phyloP scores from a whole-genome alignment of 2,888 invertebrate species.

The Netelia fuscicornis region DNA sequence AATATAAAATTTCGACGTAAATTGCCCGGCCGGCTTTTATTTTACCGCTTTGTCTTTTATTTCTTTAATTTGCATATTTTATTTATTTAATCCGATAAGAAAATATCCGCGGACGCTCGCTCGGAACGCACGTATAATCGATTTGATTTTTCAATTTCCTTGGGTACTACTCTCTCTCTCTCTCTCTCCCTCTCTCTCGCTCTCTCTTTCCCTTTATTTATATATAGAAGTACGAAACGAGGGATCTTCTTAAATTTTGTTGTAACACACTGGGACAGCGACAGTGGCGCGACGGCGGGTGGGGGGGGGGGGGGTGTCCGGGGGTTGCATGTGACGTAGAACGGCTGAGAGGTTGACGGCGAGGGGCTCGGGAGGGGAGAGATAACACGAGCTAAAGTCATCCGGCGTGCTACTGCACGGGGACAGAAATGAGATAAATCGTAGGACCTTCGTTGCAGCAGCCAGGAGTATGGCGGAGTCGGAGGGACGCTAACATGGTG shows the following conservation, averaged over 20 bases:
- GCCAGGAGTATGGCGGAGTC: slow-evolving; percentile 8
- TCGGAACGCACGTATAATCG: slow-evolving; percentile 16
- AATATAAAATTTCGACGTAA: not conserved
- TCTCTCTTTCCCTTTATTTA: not conserved
- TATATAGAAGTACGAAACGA: slow-evolving; percentile 22
- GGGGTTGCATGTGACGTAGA: slow-evolving; percentile 5
- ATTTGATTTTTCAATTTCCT: slow-evolving; percentile 61
- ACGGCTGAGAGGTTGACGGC: slow-evolving; percentile 8
- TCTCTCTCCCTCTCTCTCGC: too few species aligned
- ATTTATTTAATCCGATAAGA: slow-evolving; percentile 30
- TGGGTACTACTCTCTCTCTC: not conserved
- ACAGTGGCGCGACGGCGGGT: not conserved
- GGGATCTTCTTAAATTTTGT: slow-evolving; percentile 60
- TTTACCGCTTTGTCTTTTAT: not conserved
- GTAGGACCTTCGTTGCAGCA: slow-evolving; percentile 52
- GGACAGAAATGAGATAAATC: slow-evolving; percentile 68
- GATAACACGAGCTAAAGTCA: slow-evolving; percentile 60
- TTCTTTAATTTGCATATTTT: slow-evolving; percentile 8
- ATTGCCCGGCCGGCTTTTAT: not conserved
- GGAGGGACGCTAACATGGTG: slow-evolving; percentile 32
- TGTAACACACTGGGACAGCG: slow-evolving; percentile 35
- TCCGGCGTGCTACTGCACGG: slow-evolving; percentile 53
- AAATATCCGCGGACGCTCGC: not conserved
- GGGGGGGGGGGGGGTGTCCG: not conserved
- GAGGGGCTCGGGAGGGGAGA: not conserved